Base-by-base conservation (phyloP, 2,113 vertebrate genomes). In the Scytalopus superciliaris region DNA sequence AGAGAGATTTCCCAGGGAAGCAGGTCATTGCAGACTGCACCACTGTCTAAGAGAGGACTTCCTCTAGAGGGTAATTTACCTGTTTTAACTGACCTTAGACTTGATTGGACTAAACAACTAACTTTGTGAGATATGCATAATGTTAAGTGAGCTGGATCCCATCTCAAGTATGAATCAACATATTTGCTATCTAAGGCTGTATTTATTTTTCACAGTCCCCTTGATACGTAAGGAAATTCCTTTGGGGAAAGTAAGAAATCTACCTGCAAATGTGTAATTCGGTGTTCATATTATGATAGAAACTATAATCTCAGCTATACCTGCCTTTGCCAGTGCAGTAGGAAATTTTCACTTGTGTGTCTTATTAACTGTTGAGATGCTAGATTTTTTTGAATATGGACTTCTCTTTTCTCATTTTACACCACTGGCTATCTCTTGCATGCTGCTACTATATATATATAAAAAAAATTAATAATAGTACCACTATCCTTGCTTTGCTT, bases 261-360 rank as follows among this genome's bases (percentile, higher is more conserved):
- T 42, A 55, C 23, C 39, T 73, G 35, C 6, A 80, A 18, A 45
- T 31, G 45, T 13, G 9, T 45, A 55, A 72, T 57, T 57, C 33
- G 50, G 16, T 37, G 27, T 66, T 78, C 12, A 30, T 39, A 52
- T 27, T 59, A 44, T 14, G 16, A 37, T 28, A 52, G 50, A 52
- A 52, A 47, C 19, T 73, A 4, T 21, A 16, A 18, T 27, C 15
- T 76, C 56, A 79, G 10, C 6, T 79, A 10, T 39, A 35, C 2
- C 7, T 6, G 7, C n/a, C 37, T 55, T 49, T 39, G 31, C 50
- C 45, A 82, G 28, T 0, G 0, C n/a, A 68, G 10, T 12, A 82
- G 18, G 35, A 84, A 73, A 64, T 68, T 55, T 78, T 52, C 14
- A 55, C 9, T 81, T 69, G 4, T 42, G 4, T 76, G 9, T 62